Evolutionary conservation across 2,888 invertebrate genomes (phyloP).

Genomic region (Punctoribates punctum): DNA sequence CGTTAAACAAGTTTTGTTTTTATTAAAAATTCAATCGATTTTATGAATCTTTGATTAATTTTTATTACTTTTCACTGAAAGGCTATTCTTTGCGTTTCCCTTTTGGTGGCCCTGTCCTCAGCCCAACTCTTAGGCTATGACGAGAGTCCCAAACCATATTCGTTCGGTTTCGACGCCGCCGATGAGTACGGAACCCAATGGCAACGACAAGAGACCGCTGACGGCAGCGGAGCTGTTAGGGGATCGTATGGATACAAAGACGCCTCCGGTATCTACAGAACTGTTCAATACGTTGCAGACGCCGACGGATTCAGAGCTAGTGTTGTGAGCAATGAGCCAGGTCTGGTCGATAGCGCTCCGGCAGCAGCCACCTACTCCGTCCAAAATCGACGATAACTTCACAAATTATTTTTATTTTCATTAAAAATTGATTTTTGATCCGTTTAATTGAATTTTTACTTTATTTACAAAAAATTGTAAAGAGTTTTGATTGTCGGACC

Average conservation of each 20-base stretch:
- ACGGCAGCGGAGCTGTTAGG: constrained; percentile 44
- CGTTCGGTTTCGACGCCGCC: constrained; percentile 45
- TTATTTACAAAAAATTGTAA: too few species aligned
- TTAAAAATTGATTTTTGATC: neutral
- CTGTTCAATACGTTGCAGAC: constrained; percentile 47
- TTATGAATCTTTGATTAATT: too few species aligned
- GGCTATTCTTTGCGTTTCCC: neutral
- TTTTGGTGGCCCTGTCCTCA: neutral
- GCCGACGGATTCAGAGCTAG: constrained; percentile 48
- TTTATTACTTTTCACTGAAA: neutral
- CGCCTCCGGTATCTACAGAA: constrained; percentile 45
- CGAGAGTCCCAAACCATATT: constrained; percentile 43
- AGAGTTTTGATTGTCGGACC: too few species aligned
- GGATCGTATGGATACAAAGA: constrained; percentile 47
- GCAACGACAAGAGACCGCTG: constrained; percentile 45
- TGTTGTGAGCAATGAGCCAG: constrained; percentile 44
- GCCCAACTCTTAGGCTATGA: neutral
- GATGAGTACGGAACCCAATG: constrained; percentile 45
- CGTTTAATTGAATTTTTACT: neutral
- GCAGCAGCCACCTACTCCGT: constrained; percentile 37
- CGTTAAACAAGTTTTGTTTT: neutral
- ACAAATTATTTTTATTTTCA: neutral
- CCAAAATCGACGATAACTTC: neutral
- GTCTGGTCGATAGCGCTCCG: constrained; percentile 32
- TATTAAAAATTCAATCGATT: too few species aligned